Evolutionary conservation across 2,888 invertebrate genomes (phyloP), one percentile per base, ranked within the genome.

Genomic region (Leptopilina drosophilae): DNA sequence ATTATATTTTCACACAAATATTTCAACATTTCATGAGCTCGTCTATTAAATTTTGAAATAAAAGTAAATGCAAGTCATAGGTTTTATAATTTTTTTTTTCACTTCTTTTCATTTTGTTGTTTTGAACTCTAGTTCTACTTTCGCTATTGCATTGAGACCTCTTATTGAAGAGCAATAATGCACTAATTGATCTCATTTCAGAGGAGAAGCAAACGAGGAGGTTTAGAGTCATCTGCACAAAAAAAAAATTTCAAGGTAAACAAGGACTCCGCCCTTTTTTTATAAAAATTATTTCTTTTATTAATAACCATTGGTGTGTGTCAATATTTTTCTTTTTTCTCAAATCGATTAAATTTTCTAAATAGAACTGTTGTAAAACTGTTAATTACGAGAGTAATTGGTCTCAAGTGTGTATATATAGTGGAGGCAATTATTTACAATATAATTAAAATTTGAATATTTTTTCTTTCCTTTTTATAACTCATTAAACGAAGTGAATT

Each of bases 161-260:
- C 20, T 20, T 6, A 6, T 64, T 64, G 15, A 20, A 33, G 7
- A 56, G n/a, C 8, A 53, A 53, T 53, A n/a, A 14, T 53, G 33
- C 26, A 69, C 69, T 69, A 69, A 69, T 69, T 69, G 53, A 69
- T 69, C 53, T 53, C 69, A 69, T 69, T 69, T 53, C 69, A 69
- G 69, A 69, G 53, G 14, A 69, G 14, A 56, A 69, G 26, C 69
- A 69, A 69, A 69, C 69, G 9, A 69, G 12, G 69, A 69, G 26
- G 53, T 56, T 69, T 56, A 53, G 53, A 69, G 26, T 69, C 69
- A 69, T 26, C 69, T 69, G 14, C 4, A 69, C n/a, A 49, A 53
- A 69, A 33, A 49, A 53, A 53, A 53, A 20, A 20, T 20, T 20
- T 53, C 69, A 69, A 69, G 69, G 69, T 69, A 69, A 69, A 56